Percentiles rank a stretch among this genome's conserved stretches.
Conservation (phyloP, 2,797 vertebrate genomes). For the Lacerta bilineata region DNA sequence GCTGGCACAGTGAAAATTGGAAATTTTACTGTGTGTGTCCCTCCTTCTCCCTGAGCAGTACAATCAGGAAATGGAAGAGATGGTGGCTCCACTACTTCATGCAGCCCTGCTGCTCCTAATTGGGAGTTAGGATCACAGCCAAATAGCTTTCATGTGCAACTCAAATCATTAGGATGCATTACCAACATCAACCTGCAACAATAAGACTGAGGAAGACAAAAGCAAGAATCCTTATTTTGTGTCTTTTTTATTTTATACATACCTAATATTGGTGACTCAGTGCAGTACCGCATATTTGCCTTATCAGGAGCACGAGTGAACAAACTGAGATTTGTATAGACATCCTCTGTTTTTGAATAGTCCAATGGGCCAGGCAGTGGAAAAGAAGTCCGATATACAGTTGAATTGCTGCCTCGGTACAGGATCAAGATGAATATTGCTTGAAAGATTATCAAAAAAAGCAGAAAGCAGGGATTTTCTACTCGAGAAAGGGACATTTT, state of each 20-base stretch:
- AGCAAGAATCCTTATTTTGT: neutral
- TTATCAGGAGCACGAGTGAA: constrained; percentile 35
- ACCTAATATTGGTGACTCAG: constrained; percentile 73
- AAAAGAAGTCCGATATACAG: constrained; percentile 45
- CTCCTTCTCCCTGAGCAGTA: no score
- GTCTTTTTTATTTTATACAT: constrained; percentile 52
- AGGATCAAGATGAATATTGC: constrained; percentile 74
- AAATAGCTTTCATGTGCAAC: neutral
- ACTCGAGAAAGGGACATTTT: constrained; percentile 62
- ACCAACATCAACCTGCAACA: neutral
- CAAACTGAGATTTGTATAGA: constrained; percentile 78
- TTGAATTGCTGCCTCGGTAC: constrained; percentile 68
- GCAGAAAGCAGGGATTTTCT: constrained; percentile 71
- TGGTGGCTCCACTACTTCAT: neutral
- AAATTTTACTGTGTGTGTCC: no score
- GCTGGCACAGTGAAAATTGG: no score
- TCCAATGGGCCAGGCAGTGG: constrained; percentile 55
- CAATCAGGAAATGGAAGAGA: no score
- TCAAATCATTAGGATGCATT: neutral
- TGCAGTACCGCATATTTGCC: constrained; percentile 59
- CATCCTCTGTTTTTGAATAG: constrained; percentile 73
- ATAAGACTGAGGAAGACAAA: neutral
- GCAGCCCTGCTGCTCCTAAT: neutral
- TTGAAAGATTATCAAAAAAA: constrained; percentile 71
- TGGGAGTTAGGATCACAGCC: no score